Percentiles rank a stretch among this genome's conserved stretches.
These are phyloP conservation scores for Unio pictorum DNA, from an alignment of 2,888 invertebrate species.

Conservation along the genomic window DNA sequence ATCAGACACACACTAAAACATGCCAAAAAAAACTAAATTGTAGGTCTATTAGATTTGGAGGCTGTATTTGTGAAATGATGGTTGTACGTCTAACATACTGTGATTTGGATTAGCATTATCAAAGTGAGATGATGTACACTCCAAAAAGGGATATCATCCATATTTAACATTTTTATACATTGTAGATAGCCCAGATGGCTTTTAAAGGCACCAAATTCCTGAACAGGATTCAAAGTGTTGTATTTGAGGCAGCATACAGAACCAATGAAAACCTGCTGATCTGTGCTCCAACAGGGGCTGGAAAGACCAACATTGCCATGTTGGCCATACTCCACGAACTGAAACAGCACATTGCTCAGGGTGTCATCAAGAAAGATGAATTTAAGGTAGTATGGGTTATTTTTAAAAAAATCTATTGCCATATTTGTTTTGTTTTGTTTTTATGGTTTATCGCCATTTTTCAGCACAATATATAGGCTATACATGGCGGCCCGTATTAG, in stretches of 20 bases:
- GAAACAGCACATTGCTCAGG: slow-evolving; percentile 81
- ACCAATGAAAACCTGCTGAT: slow-evolving; percentile 97
- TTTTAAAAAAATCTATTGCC: no score
- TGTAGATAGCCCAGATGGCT: slow-evolving; percentile 86
- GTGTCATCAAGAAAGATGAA: slow-evolving; percentile 88
- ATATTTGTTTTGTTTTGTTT: no score
- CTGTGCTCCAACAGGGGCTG: slow-evolving; percentile 99
- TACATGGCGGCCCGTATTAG: no score
- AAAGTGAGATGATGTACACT: not conserved
- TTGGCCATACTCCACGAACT: slow-evolving; percentile 92
- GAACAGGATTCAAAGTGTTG: slow-evolving; percentile 96
- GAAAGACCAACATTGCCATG: slow-evolving; percentile 98
- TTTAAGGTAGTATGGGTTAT: slow-evolving; percentile 81
- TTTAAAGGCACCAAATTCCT: slow-evolving; percentile 89
- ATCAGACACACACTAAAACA: no score
- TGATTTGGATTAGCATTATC: not conserved
- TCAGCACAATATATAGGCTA: no score
- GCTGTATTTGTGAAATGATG: not conserved
- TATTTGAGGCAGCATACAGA: slow-evolving; percentile 94
- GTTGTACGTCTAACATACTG: no score
- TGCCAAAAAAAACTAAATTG: no score
- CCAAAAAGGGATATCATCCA: not conserved
- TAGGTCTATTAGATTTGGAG: no score
- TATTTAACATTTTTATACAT: slow-evolving; percentile 68
- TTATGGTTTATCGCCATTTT: no score